These are phyloP conservation scores for Chamaea fasciata DNA, from an alignment of 2,113 vertebrate genomes.

Conservation along the genomic window DNA sequence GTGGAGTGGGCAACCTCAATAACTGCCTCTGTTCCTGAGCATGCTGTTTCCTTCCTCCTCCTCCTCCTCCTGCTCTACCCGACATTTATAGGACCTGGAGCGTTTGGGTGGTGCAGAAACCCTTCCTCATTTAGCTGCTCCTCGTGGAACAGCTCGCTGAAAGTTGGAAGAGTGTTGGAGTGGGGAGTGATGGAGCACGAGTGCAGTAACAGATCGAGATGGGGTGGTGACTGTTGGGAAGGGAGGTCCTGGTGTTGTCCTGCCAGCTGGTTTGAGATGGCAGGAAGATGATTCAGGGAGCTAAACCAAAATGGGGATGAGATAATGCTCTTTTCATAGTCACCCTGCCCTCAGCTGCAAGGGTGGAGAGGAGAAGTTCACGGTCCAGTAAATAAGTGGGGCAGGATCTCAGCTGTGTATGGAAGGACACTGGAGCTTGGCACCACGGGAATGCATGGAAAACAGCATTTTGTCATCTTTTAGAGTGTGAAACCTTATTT, in stretches of 20 bases:
- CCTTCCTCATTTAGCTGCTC: background rate
- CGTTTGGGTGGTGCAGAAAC: background rate
- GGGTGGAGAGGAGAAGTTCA: background rate
- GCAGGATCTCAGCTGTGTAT: background rate
- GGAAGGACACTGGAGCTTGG: background rate
- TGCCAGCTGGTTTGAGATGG: background rate
- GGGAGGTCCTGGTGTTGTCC: background rate
- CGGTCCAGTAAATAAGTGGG: background rate
- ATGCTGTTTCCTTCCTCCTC: constrained; percentile 14
- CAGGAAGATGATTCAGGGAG: constrained; percentile 18
- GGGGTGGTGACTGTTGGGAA: background rate
- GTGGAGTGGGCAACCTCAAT: background rate
- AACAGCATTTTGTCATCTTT: background rate
- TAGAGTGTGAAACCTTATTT: background rate
- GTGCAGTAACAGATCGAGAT: fast-evolving
- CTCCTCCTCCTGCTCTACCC: background rate
- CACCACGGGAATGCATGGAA: background rate
- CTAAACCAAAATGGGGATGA: background rate
- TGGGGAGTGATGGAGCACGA: background rate
- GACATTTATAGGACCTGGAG: background rate
- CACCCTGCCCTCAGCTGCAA: background rate
- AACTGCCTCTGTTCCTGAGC: background rate
- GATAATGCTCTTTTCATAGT: background rate
- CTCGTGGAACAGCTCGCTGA: fast-evolving
- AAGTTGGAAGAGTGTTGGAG: background rate